Percentiles rank a stretch among this genome's conserved stretches.
phyloP scores from a whole-genome alignment of 2,113 vertebrate species.

The Prionailurus viverrinus region DNA sequence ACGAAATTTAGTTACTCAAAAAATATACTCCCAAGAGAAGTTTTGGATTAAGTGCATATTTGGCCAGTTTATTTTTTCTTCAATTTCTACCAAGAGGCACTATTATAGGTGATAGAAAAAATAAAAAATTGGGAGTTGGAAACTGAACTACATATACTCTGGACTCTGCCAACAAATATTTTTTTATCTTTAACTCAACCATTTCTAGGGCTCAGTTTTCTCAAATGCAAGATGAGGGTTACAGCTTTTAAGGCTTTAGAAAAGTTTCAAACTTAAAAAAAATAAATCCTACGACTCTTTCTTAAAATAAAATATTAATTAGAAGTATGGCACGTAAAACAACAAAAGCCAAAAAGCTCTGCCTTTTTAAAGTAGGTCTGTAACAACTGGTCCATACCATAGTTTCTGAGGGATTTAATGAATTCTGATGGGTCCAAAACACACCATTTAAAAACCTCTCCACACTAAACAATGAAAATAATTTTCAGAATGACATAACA shows the following conservation, averaged over 20 bases:
- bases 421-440: not conserved
- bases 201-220: not conserved
- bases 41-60: conserved; percentile 49
- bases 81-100: conserved; percentile 51
- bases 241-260: not conserved
- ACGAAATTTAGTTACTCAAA: conserved; percentile 46
- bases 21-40: conserved; percentile 4
- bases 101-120: not conserved
- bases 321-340: conserved; percentile 1
- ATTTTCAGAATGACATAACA: conserved; percentile 11
- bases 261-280: conserved; percentile 4
- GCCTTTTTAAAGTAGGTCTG: not conserved
- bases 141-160: not conserved
- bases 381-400: not conserved
- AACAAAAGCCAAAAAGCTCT: not conserved
- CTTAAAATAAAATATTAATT: conserved; percentile 52
- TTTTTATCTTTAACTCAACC: conserved; percentile 30
- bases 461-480: conserved; percentile 35
- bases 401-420: not conserved
- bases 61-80: not conserved
- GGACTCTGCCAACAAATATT: not conserved
- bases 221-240: conserved; percentile 18
- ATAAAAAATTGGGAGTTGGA: not conserved
- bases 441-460: not conserved
- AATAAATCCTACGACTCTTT: not conserved